These are phyloP conservation scores for Rhea pennata DNA, from an alignment of 2,113 vertebrate species.

Conservation along the genomic window DNA sequence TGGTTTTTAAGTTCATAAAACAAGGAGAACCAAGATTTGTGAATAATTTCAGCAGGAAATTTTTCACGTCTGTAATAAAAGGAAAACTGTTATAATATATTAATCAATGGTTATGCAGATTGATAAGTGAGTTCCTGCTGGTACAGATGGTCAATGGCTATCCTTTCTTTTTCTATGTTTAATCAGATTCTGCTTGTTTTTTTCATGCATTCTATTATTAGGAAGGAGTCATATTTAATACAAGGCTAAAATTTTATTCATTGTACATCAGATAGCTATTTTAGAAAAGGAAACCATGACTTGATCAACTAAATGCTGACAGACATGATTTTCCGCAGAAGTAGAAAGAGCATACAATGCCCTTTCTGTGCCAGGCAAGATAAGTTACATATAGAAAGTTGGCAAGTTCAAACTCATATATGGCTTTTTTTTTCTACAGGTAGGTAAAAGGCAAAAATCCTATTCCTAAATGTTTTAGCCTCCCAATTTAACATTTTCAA, in stretches of 20 bases:
- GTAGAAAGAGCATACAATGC: neutral
- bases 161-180: neutral
- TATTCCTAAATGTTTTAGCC: neutral
- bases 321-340: neutral
- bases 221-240: neutral
- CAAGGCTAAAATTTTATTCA: neutral
- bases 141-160: neutral
- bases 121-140: neutral
- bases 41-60: neutral
- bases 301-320: neutral
- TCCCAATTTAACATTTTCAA: neutral
- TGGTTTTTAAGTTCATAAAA: neutral
- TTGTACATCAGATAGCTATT: neutral
- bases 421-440: neutral
- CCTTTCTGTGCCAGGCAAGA: neutral
- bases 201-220: neutral
- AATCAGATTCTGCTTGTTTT: neutral
- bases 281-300: neutral
- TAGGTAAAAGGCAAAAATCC: neutral
- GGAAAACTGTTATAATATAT: neutral
- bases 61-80: neutral
- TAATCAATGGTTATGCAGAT: neutral
- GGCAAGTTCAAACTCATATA: neutral
- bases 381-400: neutral
- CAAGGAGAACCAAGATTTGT: neutral